Evolutionary conservation across 2,113 vertebrate species (phyloP), one percentile per base, ranked within the genome.

Genomic region (Hyla sarda): DNA sequence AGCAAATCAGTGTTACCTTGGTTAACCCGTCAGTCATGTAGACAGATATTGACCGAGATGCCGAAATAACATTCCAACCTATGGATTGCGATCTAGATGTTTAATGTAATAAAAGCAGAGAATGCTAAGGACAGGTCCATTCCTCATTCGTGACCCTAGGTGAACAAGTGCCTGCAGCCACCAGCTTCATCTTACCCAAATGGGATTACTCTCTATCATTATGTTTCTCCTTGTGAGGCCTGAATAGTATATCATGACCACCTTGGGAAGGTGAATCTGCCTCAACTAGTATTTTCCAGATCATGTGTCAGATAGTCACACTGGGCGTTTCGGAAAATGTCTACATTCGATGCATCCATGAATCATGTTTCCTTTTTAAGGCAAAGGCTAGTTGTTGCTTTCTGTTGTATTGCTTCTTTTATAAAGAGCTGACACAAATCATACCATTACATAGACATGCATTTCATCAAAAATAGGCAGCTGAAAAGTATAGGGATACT

Each of bases 1-100:
- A 62, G 12, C 30, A 56, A 45, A 37, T 41, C 54, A 25, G n/a
- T 34, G 45, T 80, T 80, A 80, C 56, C 77, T 80, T 80, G 54
- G 16, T 60, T 80, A 80, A 80, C 77, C 77, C 58, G 9, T 62
- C n/a, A 48, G 9, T 56, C 75, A 58, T 80, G 13, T 32, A 25
- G 54, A 45, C 65, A 37, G 65, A 69, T 69, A 69, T 69, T 37
- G 30, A 34, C 65, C 17, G 65, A 69, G 65, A 69, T 34, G 32
- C 30, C 7, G 65, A 69, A 34, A 69, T 16, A 52, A 76, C 13
- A 52, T 52, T 45, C 21, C 19, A 14, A 73, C 34, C 19, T 41
- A n/a, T 50, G 47, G 28, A 78, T 78, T 34, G 34, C 32, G 30
- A 56, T 78, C 3, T 77, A 80, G 54, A 9, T 25, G 30, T 60